These are phyloP conservation scores for Chloropsis cyanopogon DNA, from an alignment of 2,113 vertebrate genomes.

Conservation along the genomic window DNA sequence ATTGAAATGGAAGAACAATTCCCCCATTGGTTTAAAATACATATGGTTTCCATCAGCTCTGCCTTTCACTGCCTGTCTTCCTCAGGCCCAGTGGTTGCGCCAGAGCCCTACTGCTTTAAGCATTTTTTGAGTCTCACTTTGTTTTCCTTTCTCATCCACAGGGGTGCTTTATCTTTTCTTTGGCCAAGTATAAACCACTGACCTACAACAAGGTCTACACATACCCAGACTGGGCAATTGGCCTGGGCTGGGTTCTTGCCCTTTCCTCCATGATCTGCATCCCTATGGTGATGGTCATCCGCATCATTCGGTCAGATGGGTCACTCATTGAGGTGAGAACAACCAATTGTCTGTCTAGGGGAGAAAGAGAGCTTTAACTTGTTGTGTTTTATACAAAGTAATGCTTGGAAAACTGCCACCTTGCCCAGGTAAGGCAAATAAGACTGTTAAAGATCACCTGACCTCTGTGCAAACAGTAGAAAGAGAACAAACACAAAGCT, in stretches of 20 bases:
- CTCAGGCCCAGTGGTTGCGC: background rate
- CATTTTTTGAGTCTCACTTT: background rate
- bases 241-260: slow-evolving; percentile 92
- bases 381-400: background rate
- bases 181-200: slow-evolving; percentile 94
- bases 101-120: background rate
- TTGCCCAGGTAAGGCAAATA: background rate
- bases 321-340: slow-evolving; percentile 89
- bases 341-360: background rate
- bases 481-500: background rate
- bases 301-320: slow-evolving; percentile 90
- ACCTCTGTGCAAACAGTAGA: slow-evolving; percentile 9
- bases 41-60: background rate
- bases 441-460: slow-evolving; percentile 1
- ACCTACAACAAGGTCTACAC: slow-evolving; percentile 95
- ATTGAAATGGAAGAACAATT: background rate
- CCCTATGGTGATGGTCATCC: slow-evolving; percentile 92
- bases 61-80: background rate
- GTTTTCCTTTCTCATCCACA: slow-evolving; percentile 59
- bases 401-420: background rate
- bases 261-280: slow-evolving; percentile 95
- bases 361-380: background rate
- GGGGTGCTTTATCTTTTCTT: slow-evolving; percentile 96
- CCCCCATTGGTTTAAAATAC: background rate
- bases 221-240: slow-evolving; percentile 94